Evolutionary conservation across 2,113 vertebrate genomes (phyloP), one percentile per base, ranked within the genome.

Genomic region (Zosterops borbonicus): DNA sequence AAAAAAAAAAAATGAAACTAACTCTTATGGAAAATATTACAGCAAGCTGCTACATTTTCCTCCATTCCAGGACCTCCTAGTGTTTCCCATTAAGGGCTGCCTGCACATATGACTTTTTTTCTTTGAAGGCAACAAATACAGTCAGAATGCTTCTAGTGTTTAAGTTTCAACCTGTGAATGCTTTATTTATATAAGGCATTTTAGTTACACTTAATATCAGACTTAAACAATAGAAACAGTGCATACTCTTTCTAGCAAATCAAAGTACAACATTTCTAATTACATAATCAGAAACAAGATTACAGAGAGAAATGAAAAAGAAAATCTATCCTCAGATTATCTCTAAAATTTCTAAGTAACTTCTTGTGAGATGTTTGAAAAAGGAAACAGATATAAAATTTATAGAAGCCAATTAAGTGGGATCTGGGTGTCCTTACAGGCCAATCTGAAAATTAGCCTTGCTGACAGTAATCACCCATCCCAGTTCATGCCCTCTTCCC

Each of bases 381-480:
- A 64, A 76, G 1, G 2, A 62, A 69, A 18, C 9, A 69, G 4
- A 17, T 44, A 44, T 31, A 62, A 58, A 52, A 27, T 39, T 73
- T 27, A 28, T 2, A 60, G 42, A 79, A 78, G 9, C 1, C 5
- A 68, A 28, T 62, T 53, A 49, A 52, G 49, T 14, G 12, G 8
- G 17, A 31, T 6, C 1, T 3, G 44, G 8, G 0, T 23, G 4
- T 82, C 11, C 35, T 70, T 17, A 44, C 1, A 25, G 4, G 8
- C 7, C 7, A 76, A n/a, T 69, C 67, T 56, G 59, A 83, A 69
- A 56, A 14, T 6, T 22, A 73, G 6, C 14, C 22, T 44, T 47
- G 4, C 12, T 68, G n/a, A 42, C 14, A 73, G 22, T 10, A 79
- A 14, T 9, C 25, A 60, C 44, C 14, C 4, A 41, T 2, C 11